Conservation (phyloP, 64 coral and sea anemone species). For the Orbicella faveolata region DNA sequence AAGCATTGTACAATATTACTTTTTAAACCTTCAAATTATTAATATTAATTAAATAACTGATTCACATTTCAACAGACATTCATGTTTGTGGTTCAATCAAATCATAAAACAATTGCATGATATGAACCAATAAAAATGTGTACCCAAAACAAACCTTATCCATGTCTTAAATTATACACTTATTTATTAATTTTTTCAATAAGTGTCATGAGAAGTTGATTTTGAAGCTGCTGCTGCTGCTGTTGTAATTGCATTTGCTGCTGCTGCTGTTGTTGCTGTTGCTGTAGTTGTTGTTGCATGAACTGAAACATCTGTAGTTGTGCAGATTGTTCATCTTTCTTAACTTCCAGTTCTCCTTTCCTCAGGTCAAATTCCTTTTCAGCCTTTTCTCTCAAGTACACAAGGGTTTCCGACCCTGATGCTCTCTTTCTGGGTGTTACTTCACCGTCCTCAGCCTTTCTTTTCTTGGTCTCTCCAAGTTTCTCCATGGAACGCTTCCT, state of each 20-base stretch:
- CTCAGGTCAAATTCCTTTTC: conserved; percentile 34
- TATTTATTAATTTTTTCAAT: conserved; percentile 33
- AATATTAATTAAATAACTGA: too few relatives aligned
- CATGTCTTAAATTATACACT: not conserved
- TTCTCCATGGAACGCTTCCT: conserved; percentile 57
- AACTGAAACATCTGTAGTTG: conserved; percentile 17
- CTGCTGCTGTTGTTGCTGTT: conserved; percentile 14
- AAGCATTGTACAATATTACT: too few relatives aligned
- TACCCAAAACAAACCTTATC: too few relatives aligned
- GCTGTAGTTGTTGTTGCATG: conserved; percentile 16
- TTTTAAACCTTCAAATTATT: too few relatives aligned
- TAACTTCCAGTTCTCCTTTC: conserved; percentile 36
- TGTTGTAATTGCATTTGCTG: not conserved
- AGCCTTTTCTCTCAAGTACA: conserved; percentile 12
- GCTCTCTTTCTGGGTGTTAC: conserved; percentile 30
- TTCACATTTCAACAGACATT: too few relatives aligned
- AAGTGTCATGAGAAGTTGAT: conserved; percentile 24
- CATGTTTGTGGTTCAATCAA: too few relatives aligned
- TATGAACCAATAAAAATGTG: too few relatives aligned
- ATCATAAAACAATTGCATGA: too few relatives aligned
- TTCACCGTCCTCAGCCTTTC: conserved; percentile 18
- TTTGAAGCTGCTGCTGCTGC: conserved; percentile 16
- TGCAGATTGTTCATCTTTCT: conserved; percentile 25
- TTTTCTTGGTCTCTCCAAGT: conserved; percentile 47
- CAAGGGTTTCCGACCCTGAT: conserved; percentile 20